Percentiles rank a stretch among this genome's conserved stretches.
Conservation (phyloP, 2,113 vertebrate genomes). For the Coturnix japonica region DNA sequence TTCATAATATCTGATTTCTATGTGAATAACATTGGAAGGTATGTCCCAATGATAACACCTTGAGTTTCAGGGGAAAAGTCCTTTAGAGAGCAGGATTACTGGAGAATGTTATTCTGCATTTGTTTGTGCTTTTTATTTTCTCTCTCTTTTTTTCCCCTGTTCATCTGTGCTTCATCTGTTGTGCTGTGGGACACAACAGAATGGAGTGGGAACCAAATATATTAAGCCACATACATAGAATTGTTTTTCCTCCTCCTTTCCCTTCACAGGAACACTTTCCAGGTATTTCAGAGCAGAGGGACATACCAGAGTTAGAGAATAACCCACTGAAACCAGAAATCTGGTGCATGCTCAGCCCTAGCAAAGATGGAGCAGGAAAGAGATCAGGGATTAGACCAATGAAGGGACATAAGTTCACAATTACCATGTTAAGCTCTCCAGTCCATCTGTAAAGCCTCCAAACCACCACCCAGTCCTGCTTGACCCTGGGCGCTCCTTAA, state of each 20-base stretch:
- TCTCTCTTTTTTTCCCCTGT: no score
- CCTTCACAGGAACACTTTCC: neutral
- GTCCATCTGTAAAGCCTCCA: conserved; percentile 20
- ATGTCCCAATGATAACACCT: neutral
- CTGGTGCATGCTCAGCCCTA: conserved; percentile 27
- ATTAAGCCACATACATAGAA: neutral
- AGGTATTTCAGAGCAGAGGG: neutral
- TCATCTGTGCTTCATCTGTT: no score
- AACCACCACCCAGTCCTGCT: conserved; percentile 8
- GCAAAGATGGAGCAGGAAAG: conserved; percentile 43
- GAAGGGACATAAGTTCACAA: conserved; percentile 11
- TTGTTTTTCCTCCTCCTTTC: neutral
- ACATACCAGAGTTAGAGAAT: conserved; percentile 9
- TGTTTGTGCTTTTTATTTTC: neutral
- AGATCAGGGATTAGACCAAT: conserved; percentile 19
- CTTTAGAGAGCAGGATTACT: neutral
- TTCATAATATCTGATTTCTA: neutral
- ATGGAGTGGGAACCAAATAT: neutral
- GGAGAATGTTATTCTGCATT: fast-evolving
- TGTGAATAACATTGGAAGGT: neutral
- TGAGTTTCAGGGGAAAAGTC: neutral
- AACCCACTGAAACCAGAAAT: conserved; percentile 39
- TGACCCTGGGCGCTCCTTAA: conserved; percentile 40
- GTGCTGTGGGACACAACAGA: neutral
- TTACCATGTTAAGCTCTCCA: conserved; percentile 57